Conservation (phyloP, 2,888 invertebrate species). For the Acleris holmiana region DNA sequence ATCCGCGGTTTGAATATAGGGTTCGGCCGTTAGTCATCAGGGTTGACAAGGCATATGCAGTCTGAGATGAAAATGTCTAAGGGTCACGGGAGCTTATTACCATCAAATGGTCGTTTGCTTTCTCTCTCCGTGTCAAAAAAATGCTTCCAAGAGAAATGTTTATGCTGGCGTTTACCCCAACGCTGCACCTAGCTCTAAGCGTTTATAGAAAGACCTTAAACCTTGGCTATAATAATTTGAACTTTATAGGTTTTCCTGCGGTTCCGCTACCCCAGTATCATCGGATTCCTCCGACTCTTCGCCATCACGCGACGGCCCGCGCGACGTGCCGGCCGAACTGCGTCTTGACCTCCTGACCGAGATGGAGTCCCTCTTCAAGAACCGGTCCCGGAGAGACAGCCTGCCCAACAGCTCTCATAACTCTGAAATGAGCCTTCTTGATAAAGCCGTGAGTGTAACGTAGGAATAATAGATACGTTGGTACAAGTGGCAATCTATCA, state of each 20-base stretch:
- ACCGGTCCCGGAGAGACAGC: slow-evolving; percentile 62
- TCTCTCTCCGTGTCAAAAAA: no score
- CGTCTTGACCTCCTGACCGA: slow-evolving; percentile 76
- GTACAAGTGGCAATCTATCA: no score
- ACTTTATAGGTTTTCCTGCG: slow-evolving; percentile 68
- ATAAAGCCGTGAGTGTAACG: slow-evolving; percentile 67
- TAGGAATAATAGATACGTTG: background rate
- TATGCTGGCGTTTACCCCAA: no score
- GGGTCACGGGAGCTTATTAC: no score
- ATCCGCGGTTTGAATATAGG: no score
- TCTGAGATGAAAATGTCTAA: no score
- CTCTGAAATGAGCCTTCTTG: slow-evolving; percentile 59
- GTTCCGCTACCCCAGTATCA: slow-evolving; percentile 73
- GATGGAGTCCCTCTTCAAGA: slow-evolving; percentile 72
- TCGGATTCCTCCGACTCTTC: slow-evolving; percentile 71
- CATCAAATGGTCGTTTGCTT: no score
- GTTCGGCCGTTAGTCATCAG: no score
- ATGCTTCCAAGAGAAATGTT: no score
- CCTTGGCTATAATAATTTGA: background rate
- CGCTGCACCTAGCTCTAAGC: no score
- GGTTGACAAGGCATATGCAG: no score
- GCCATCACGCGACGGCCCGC: slow-evolving; percentile 54
- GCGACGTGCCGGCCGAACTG: slow-evolving; percentile 58
- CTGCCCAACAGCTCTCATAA: slow-evolving; percentile 61
- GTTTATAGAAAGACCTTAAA: background rate